Evolutionary conservation across 2,113 vertebrate genomes (phyloP).

Genomic region (Silurus meridionalis): DNA sequence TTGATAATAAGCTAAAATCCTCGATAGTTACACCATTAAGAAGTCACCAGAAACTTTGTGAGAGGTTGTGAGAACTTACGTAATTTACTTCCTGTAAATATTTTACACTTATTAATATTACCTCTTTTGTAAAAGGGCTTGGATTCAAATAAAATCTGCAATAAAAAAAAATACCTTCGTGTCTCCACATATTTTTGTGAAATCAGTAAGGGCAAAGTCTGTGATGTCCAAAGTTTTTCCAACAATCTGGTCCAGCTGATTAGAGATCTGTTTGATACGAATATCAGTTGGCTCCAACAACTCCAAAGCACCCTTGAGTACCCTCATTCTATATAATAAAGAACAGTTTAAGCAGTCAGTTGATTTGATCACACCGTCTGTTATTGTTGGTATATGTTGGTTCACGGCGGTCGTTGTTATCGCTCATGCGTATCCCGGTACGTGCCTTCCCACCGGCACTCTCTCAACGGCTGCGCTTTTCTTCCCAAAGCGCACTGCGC

Average conservation of each 20-base stretch:
- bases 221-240: slow-evolving; percentile 65
- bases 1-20: not conserved
- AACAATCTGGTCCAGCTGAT: slow-evolving; percentile 63
- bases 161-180: slow-evolving; percentile 60
- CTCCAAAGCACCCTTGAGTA: slow-evolving; percentile 67
- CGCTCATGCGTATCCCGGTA: no score
- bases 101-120: not conserved
- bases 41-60: not conserved
- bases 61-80: not conserved
- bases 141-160: not conserved
- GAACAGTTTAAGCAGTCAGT: not conserved
- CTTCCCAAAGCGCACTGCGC: no score
- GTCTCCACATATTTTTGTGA: slow-evolving; percentile 48
- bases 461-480: no score
- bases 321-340: slow-evolving; percentile 69
- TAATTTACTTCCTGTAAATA: not conserved
- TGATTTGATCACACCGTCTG: no score
- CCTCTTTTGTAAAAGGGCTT: not conserved
- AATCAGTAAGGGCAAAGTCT: slow-evolving; percentile 62
- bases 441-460: no score
- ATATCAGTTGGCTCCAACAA: slow-evolving; percentile 71
- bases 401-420: no score
- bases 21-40: not conserved
- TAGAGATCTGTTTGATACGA: slow-evolving; percentile 62
- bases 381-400: no score